A percentile compares a stretch with the other conserved stretches of the same genome.
Evolutionary conservation across 1,140 invertebrate species (phyloP).

Genomic region (Drosophila lacteicornis): DNA sequence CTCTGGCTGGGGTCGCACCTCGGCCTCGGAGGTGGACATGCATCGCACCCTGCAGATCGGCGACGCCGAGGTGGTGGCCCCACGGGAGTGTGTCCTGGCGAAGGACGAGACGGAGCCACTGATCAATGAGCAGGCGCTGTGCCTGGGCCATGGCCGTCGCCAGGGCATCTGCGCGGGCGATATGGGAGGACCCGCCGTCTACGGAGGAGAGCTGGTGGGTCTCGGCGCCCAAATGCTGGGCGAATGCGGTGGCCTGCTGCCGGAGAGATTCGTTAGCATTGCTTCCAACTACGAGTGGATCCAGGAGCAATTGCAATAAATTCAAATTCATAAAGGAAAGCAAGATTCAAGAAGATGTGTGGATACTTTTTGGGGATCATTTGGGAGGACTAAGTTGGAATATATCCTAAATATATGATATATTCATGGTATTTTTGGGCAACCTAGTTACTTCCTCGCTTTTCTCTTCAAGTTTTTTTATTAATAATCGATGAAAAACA

Average conservation of each 20-base stretch:
- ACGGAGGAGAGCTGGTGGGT: constrained; percentile 52
- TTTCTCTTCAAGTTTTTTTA: neutral
- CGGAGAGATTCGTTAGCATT: constrained; percentile 74
- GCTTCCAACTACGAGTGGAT: constrained; percentile 69
- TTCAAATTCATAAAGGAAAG: neutral
- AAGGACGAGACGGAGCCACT: neutral
- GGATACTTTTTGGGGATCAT: neutral
- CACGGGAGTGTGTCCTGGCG: constrained; percentile 33
- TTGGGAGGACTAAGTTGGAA: too few species aligned
- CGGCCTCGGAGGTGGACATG: constrained; percentile 53
- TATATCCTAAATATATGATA: too few species aligned
- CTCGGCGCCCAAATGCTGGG: constrained; percentile 59
- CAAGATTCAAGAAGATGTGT: neutral
- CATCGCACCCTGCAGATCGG: constrained; percentile 65
- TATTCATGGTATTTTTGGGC: too few species aligned
- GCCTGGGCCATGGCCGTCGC: constrained; percentile 58
- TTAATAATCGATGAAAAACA: neutral
- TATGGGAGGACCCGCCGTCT: constrained; percentile 74
- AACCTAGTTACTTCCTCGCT: too few species aligned
- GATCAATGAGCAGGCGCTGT: constrained; percentile 62
- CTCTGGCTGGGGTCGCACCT: constrained; percentile 74
- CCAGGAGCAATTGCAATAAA: constrained; percentile 59
- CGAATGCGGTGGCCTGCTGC: constrained; percentile 67
- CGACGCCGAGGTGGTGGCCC: constrained; percentile 30
- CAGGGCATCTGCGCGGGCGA: constrained; percentile 74